phyloP scores from a whole-genome alignment of 2,888 invertebrate genomes.

The Scaptomyza flava region DNA sequence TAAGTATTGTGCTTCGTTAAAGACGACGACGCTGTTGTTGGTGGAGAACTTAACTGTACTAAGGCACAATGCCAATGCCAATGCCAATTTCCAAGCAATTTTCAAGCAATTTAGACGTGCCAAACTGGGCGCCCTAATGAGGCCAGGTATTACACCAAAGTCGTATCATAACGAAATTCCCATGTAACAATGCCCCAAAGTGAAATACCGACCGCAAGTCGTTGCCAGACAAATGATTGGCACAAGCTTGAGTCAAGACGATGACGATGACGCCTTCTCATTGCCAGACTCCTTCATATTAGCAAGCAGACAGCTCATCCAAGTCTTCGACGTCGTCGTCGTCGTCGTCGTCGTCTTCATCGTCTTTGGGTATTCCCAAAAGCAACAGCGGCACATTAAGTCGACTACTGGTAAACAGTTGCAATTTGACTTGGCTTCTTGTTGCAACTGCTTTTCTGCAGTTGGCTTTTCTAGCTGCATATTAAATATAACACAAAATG shows the following conservation, averaged over 20 bases:
- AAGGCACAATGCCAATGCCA: slow-evolving; percentile 22
- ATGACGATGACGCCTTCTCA: slow-evolving; percentile 32
- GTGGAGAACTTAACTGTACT: slow-evolving; percentile 40
- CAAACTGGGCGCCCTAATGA: slow-evolving; percentile 69
- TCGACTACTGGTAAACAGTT: slow-evolving; percentile 66
- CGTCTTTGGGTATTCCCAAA: slow-evolving; percentile 64
- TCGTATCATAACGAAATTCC: slow-evolving; percentile 74
- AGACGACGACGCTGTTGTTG: slow-evolving; percentile 20
- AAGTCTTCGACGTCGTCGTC: slow-evolving; percentile 3
- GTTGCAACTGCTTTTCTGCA: slow-evolving; percentile 19
- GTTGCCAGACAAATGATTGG: slow-evolving; percentile 54
- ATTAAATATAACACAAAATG: slow-evolving; percentile 83
- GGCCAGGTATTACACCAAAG: slow-evolving; percentile 49
- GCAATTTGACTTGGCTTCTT: slow-evolving; percentile 67
- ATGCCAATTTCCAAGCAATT: slow-evolving; percentile 65
- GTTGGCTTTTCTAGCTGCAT: slow-evolving; percentile 66
- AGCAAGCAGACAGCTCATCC: slow-evolving; percentile 28
- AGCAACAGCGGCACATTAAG: slow-evolving; percentile 71
- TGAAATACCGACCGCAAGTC: slow-evolving; percentile 53
- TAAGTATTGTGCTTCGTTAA: slow-evolving; percentile 51
- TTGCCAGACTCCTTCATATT: slow-evolving; percentile 36
- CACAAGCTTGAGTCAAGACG: slow-evolving; percentile 30
- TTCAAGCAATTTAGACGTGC: slow-evolving; percentile 66
- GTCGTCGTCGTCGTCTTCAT: slow-evolving; percentile 12
- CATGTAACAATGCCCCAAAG: slow-evolving; percentile 75